These are phyloP conservation scores for Rhadinocentrus ornatus DNA, from an alignment of 2,797 vertebrate genomes.

Conservation along the genomic window DNA sequence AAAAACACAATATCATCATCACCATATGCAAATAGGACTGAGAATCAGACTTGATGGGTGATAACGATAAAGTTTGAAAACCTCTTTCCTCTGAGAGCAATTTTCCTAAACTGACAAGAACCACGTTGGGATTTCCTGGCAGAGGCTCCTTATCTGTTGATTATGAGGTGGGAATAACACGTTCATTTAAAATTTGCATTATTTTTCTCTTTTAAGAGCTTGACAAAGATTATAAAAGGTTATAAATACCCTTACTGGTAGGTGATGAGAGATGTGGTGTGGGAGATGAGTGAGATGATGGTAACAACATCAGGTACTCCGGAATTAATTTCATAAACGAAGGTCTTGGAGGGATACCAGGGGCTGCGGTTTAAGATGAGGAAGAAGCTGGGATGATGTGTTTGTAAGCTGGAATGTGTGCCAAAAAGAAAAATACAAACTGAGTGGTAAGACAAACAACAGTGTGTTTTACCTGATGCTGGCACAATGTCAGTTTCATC, in stretches of 20 bases:
- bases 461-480: slow-evolving; percentile 30
- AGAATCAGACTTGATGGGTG: slow-evolving; percentile 5
- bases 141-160: slow-evolving; percentile 56
- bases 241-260: slow-evolving; percentile 20
- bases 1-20: slow-evolving; percentile 34
- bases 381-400: not conserved
- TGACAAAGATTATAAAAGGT: not conserved
- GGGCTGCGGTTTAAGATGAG: slow-evolving; percentile 37
- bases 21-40: not conserved
- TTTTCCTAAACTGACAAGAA: slow-evolving; percentile 78
- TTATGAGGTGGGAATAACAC: slow-evolving; percentile 20
- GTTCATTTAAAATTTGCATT: not conserved
- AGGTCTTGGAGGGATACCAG: slow-evolving; percentile 68
- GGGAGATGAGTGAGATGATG: not conserved
- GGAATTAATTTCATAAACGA: slow-evolving; percentile 57
- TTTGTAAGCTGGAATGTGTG: not conserved
- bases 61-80: slow-evolving; percentile 49
- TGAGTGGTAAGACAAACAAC: not conserved
- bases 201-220: not conserved
- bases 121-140: slow-evolving; percentile 79
- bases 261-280: not conserved
- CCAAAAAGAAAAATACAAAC: not conserved
- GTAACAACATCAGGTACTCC: slow-evolving; percentile 65
- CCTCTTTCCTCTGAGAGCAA: slow-evolving; percentile 72
- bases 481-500: not conserved